phyloP scores from a whole-genome alignment of 2,888 invertebrate species.

The Scaptomyza cyrtandrae region DNA sequence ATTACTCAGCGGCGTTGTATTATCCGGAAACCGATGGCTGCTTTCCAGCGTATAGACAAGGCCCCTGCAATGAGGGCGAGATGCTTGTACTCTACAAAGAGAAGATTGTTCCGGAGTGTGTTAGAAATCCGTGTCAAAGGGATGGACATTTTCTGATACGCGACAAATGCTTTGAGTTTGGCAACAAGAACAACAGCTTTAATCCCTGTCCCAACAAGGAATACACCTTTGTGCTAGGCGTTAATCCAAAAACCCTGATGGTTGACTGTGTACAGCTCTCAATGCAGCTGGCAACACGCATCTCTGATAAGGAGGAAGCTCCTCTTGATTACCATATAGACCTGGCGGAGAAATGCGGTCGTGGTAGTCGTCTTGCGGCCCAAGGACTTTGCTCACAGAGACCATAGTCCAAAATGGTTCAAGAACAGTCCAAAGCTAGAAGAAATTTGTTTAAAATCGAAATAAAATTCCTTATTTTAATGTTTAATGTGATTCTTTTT shows the following conservation, averaged over 20 bases:
- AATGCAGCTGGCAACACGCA: conserved; percentile 75
- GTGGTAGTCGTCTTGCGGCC: conserved; percentile 70
- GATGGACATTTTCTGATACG: conserved; percentile 85
- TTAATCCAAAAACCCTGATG: conserved; percentile 87
- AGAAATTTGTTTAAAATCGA: not conserved
- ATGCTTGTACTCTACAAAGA: conserved; percentile 86
- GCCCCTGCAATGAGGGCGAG: conserved; percentile 87
- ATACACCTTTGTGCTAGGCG: conserved; percentile 85
- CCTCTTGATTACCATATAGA: conserved; percentile 64
- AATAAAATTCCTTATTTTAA: not conserved
- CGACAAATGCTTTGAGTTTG: conserved; percentile 76
- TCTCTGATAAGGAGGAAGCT: conserved; percentile 54
- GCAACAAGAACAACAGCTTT: conserved; percentile 72
- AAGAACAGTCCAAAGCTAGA: not conserved
- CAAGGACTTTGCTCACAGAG: conserved; percentile 70
- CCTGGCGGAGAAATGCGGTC: conserved; percentile 71
- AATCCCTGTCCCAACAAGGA: conserved; percentile 77
- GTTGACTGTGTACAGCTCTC: conserved; percentile 86
- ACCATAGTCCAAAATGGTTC: not conserved
- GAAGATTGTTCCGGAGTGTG: conserved; percentile 87
- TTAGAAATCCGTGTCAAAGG: conserved; percentile 86
- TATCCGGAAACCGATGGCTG: conserved; percentile 87
- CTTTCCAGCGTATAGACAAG: conserved; percentile 87
- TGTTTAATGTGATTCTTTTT: not conserved
- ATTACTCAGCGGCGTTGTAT: conserved; percentile 84